Base-by-base conservation (phyloP, 2,888 invertebrate species). In the Microdon myrmicae region DNA sequence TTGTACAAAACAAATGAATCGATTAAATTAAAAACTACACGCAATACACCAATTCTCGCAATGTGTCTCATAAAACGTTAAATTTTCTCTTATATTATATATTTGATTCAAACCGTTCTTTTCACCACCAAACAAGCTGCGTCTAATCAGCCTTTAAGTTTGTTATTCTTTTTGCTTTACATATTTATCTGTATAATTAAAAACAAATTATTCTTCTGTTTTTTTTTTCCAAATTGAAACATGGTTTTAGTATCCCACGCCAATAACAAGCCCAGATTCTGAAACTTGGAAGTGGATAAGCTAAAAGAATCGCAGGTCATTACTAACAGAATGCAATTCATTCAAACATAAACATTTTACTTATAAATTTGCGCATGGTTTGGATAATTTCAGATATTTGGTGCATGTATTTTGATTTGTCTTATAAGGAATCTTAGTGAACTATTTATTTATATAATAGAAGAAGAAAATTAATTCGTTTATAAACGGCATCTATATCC, bases 251-350 rank as follows among this genome's bases (percentile, higher is more conserved):
- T 90, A 89, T 83, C 89, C 90, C 79, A 91, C 92, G 85, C 91
- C 91, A 80, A 87, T 88, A 85, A 90, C 89, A 83, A 89, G 89
- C 81, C 90, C 91, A 85, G 92, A 90, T 83, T 88, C 87, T 81
- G 91, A 92, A 86, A 89, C 90, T 81, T 90, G 90, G 90, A 90
- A 90, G 83, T 92, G 91, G 91, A 88, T 91, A 78, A 79, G 79
- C 75, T 80, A 79, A 71, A 71, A 67, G 67, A 69, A 55, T 67
- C 67, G 58, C 64, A 71, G 68, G 68, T 69, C 68, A 71, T 70
- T 90, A 89, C 68, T 68, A 70, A 68, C 56, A 88, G 88, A 69
- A 47, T 45, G 47, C 59, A 66, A 59, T 44, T 54, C 66, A 66
- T 59, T 59, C n/a, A 58, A 41, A 64, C 58, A 64, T 47, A 51